phyloP scores from a whole-genome alignment of 2,888 invertebrate genomes.

The Cinara cedri region DNA sequence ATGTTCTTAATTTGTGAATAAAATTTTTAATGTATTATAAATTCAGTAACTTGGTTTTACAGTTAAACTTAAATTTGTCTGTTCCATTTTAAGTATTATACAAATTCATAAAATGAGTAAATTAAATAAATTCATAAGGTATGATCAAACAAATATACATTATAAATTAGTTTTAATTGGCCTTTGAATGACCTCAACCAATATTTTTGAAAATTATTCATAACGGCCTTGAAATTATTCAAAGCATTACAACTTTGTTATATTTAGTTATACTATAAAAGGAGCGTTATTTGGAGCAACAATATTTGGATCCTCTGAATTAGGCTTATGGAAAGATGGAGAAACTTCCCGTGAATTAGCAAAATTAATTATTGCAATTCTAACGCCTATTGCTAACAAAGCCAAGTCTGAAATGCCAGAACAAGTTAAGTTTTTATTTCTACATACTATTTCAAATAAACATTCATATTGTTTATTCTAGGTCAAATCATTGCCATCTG shows the following conservation, averaged over 20 bases:
- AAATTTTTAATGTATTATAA: too few species aligned
- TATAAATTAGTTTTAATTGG: background rate
- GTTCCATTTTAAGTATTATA: background rate
- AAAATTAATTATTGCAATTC: conserved; percentile 41
- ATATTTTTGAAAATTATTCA: background rate
- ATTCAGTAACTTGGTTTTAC: background rate
- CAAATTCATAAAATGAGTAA: conserved; percentile 24
- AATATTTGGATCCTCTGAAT: conserved; percentile 34
- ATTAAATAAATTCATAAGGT: conserved; percentile 50
- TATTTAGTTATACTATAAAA: conserved; percentile 30
- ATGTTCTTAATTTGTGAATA: too few species aligned
- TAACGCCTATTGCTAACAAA: conserved; percentile 42
- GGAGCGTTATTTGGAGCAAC: conserved; percentile 51
- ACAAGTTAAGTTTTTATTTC: background rate
- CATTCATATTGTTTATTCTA: background rate
- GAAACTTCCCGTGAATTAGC: conserved; percentile 43
- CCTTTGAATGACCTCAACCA: conserved; percentile 30
- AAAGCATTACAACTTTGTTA: background rate
- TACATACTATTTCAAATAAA: background rate
- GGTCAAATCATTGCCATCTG: conserved; percentile 28
- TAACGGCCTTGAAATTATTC: conserved; percentile 8
- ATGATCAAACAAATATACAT: background rate
- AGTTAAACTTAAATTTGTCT: background rate
- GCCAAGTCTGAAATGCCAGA: conserved; percentile 29
- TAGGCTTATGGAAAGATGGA: conserved; percentile 52